Evolutionary conservation across 2,113 vertebrate genomes (phyloP).

Genomic region (Rallus limicola): DNA sequence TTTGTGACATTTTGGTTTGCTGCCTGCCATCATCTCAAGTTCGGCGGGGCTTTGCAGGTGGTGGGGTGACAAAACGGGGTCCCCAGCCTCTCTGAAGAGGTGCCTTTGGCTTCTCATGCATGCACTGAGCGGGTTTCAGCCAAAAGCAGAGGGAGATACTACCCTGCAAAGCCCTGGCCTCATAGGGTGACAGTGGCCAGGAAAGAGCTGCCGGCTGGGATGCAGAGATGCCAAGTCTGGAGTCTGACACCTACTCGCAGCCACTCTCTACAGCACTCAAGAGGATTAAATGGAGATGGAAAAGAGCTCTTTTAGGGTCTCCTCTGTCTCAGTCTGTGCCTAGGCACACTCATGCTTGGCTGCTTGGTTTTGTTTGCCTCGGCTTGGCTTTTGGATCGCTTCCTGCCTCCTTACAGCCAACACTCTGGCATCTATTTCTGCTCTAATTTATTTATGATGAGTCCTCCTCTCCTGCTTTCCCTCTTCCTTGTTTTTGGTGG

Average conservation of each 20-base stretch:
- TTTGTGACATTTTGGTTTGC: background rate
- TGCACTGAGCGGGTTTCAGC: background rate
- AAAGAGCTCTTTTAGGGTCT: background rate
- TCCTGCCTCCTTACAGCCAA: background rate
- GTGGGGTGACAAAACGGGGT: background rate
- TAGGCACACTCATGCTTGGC: background rate
- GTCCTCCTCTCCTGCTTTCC: background rate
- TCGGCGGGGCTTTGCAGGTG: background rate
- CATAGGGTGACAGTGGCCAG: background rate
- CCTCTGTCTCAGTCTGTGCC: background rate
- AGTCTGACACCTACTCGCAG: background rate
- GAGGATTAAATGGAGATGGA: background rate
- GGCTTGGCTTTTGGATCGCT: background rate
- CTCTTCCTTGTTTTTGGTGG: background rate
- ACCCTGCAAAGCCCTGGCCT: background rate
- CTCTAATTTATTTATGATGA: background rate
- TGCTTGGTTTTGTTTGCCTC: background rate
- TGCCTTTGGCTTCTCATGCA: background rate
- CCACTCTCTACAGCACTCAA: accelerated
- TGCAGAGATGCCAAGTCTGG: background rate
- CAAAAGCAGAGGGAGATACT: accelerated
- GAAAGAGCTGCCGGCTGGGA: background rate
- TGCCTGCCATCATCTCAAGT: background rate
- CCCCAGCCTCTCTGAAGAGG: background rate
- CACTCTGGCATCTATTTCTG: background rate